Evolutionary conservation across 2,113 vertebrate genomes (phyloP), one percentile per base, ranked within the genome.

Genomic region (Paramisgurnus dabryanus): DNA sequence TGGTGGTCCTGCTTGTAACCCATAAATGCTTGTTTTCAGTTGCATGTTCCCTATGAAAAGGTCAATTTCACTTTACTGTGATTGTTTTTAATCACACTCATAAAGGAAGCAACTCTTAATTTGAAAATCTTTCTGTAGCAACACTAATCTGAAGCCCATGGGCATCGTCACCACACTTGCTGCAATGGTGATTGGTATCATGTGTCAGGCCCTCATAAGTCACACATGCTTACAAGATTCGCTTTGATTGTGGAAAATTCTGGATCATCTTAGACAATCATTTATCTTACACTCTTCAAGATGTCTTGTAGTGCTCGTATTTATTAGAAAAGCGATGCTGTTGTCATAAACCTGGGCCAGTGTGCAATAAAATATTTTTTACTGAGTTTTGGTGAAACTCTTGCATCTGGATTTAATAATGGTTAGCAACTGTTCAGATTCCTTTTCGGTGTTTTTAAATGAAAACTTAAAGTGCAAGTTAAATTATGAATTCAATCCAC

Each of bases 151-250:
- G 79, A 67, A 78, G 75, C 75, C 57, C 53, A 66, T 79, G 69
- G 83, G 78, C n/a, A 60, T 45, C 65, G 76, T 84, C 80, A 81
- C 69, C 75, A 84, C 67, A 61, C 60, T 79, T 74, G 58, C 80
- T 78, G 70, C 64, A 67, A 7, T 57, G 57, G 64, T 69, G 75
- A 81, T 58, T 70, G 69, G 7, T 74, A 74, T 81, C 75, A 78
- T 11, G 69, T 78, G 79, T 72, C 75, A 58, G 10, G 40, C 47
- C 4, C 47, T 34, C 70, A 84, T 85, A 82, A 82, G 82, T 58
- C 61, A 76, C 13, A 15, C 61, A 50, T 17, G 66, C 67, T 49
- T 77, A 45, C 68, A 15, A 22, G 27, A 57, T 61, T 60, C 22
- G 13, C 61, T 71, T 53, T 67, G 39, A 53, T 61, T 22, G 43